phyloP scores from a whole-genome alignment of 2,797 vertebrate species.

The Malurus splendens region DNA sequence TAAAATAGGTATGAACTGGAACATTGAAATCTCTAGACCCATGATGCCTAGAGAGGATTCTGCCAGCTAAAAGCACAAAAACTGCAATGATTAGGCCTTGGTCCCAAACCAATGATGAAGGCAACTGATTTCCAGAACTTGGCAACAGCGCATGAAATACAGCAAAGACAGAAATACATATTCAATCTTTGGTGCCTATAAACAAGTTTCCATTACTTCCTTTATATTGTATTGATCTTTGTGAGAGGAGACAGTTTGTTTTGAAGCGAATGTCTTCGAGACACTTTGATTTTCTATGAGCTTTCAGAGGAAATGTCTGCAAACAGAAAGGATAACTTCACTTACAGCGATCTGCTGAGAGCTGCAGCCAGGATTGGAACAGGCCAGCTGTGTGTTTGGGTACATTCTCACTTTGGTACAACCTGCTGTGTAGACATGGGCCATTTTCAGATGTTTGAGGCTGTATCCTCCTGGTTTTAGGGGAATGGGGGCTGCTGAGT shows the following conservation, averaged over 20 bases:
- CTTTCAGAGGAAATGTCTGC: not conserved
- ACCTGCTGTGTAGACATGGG: not conserved
- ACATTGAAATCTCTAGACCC: not conserved
- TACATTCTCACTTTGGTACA: not conserved
- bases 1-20: not conserved
- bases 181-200: not conserved
- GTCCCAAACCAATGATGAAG: not conserved
- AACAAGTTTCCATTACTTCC: not conserved
- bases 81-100: not conserved
- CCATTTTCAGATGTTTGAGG: not conserved
- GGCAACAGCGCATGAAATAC: not conserved
- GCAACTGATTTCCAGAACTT: not conserved
- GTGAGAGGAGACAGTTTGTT: not conserved
- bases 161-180: not conserved
- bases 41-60: not conserved
- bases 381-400: not conserved
- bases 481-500: not conserved
- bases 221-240: not conserved
- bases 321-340: not conserved
- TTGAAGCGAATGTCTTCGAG: not conserved
- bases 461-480: not conserved
- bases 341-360: rapidly evolving
- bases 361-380: rapidly evolving
- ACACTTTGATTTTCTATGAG: not conserved
- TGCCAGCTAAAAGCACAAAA: not conserved